phyloP scores from a whole-genome alignment of 2,888 invertebrate genomes.

The Eupithecia insigniata region DNA sequence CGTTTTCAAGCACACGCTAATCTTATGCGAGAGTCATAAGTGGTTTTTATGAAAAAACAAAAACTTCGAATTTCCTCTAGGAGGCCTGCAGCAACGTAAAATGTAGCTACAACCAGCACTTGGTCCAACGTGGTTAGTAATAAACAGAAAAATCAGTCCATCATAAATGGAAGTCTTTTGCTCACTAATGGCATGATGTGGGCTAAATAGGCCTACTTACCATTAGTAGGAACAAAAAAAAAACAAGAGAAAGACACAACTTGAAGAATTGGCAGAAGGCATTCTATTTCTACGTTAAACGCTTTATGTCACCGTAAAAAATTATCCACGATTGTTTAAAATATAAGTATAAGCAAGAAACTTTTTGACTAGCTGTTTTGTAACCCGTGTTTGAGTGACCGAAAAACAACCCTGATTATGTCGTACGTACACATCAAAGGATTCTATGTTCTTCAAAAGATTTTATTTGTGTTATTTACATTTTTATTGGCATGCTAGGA shows the following conservation, averaged over 20 bases:
- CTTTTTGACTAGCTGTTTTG: conserved; percentile 17
- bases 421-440: conserved; percentile 74
- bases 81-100: background rate
- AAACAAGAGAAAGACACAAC: background rate
- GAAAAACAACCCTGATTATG: conserved; percentile 71
- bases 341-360: background rate
- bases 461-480: conserved; percentile 82
- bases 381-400: conserved; percentile 41
- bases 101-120: background rate
- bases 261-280: background rate
- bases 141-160: background rate
- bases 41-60: too few species aligned
- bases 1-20: too few species aligned
- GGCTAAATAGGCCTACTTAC: background rate
- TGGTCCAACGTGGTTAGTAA: background rate
- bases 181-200: background rate
- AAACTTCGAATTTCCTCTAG: too few species aligned
- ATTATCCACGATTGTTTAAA: background rate
- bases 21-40: too few species aligned
- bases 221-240: background rate
- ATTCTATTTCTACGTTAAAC: background rate
- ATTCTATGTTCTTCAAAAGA: conserved; percentile 78
- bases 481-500: conserved; percentile 83
- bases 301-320: background rate
- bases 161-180: background rate